Base-by-base conservation (phyloP, 2,797 vertebrate species). In the Zenarchopterus dispar region DNA sequence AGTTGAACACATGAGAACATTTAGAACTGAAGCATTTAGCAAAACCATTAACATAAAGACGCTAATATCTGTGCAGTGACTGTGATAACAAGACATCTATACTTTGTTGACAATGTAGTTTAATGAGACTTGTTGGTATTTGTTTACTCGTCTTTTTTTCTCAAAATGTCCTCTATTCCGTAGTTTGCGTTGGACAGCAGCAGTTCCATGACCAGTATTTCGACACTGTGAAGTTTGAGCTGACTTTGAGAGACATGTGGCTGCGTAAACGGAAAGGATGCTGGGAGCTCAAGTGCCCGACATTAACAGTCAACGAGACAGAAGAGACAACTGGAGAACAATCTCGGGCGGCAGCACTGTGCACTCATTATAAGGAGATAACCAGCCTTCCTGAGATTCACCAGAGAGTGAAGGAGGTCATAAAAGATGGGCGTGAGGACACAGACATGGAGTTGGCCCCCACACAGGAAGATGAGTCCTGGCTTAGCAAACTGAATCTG, bases 231-330 rank as follows among this genome's bases (percentile, higher is more conserved):
- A 79, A 75, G 49, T 93, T 91, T 69, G 49, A 82, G 61, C 85
- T 94, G 50, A 95, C 94, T 26, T 52, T 93, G 42, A 89, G 66
- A 49, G 86, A 94, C 82, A 72, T 84, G 67, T 95, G 94, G 93
- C 82, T 95, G 62, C 91, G 94, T 46, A 85, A 87, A 58, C 91
- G 94, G 6, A 72, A 91, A 74, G 92, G 80, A 77, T 85, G 75
- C 73, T 94, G 92, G 92, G 94, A 95, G 81, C 86, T 95, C 19
- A 95, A 95, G 82, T 92, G 89, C 72, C 82, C 92, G 0, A 50
- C 61, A 6, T 43, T 51, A 9, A 1, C 52, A 3, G 50, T 8
- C 23, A 31, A 17, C 6, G n/a, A 19, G 26, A 28, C 54, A 3
- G 67, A 58, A 3, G 67, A 73, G 39, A 56, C 13, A 0, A 58